These are phyloP conservation scores for Rousettus leschenaultii DNA, from an alignment of 2,113 vertebrate species.

Conservation along the genomic window DNA sequence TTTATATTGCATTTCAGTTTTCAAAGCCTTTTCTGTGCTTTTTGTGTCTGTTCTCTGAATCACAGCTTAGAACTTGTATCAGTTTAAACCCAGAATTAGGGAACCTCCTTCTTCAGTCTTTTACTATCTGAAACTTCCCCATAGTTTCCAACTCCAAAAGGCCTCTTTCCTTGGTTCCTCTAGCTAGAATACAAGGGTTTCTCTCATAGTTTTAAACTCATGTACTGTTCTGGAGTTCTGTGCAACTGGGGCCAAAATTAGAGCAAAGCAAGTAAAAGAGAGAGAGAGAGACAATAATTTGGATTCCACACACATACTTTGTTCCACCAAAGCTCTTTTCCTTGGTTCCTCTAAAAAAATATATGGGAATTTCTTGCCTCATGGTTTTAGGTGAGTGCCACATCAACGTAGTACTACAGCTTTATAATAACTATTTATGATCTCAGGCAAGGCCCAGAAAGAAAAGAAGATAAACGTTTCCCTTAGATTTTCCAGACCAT, in stretches of 20 bases:
- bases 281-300: neutral
- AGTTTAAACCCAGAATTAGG: neutral
- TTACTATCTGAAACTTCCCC: neutral
- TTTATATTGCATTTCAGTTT: neutral
- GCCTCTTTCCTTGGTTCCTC: neutral
- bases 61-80: neutral
- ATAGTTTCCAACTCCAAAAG: neutral
- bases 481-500: neutral
- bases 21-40: neutral
- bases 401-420: neutral
- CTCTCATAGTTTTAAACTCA: neutral
- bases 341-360: neutral
- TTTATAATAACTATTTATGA: neutral
- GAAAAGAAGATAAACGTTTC: neutral
- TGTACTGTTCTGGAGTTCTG: neutral
- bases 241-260: neutral
- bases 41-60: neutral
- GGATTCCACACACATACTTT: neutral
- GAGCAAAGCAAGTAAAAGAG: neutral
- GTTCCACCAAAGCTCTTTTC: neutral
- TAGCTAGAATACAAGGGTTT: neutral
- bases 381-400: neutral
- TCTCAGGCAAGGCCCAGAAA: neutral
- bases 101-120: neutral
- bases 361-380: neutral